A percentile compares a stretch with the other conserved stretches of the same genome.
Conservation (phyloP, 2,888 invertebrate genomes). For the Dolichomitus sp. region DNA sequence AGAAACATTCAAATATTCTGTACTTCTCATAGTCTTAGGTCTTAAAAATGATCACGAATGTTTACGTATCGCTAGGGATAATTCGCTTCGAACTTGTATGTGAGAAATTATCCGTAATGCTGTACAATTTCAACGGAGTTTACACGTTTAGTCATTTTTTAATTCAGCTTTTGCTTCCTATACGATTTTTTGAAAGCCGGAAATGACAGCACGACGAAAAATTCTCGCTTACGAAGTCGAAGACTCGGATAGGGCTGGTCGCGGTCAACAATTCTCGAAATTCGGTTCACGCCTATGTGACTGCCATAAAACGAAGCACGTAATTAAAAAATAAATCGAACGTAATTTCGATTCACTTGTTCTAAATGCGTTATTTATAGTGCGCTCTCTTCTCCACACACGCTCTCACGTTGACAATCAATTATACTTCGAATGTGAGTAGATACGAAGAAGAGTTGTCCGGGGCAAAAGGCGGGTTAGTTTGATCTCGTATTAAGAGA, state of each 20-base stretch:
- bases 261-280: conserved; percentile 20
- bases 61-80: conserved; percentile 76
- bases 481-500: conserved; percentile 25
- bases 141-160: neutral
- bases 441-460: conserved; percentile 3
- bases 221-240: conserved; percentile 36
- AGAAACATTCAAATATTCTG: conserved; percentile 81
- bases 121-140: neutral
- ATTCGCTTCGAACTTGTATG: conserved; percentile 36
- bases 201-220: conserved; percentile 28
- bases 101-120: conserved; percentile 30
- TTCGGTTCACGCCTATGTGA: conserved; percentile 37
- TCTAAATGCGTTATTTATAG: conserved; percentile 6
- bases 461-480: conserved; percentile 9
- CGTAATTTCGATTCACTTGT: neutral
- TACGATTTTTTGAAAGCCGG: neutral
- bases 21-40: conserved; percentile 70
- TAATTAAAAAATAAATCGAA: conserved; percentile 17
- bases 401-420: neutral
- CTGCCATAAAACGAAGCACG: neutral
- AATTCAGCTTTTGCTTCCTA: neutral
- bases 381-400: neutral
- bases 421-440: neutral
- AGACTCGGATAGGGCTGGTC: conserved; percentile 40
- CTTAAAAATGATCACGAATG: conserved; percentile 77